A percentile compares a stretch with the other conserved stretches of the same genome.
phyloP scores from a whole-genome alignment of 2,888 invertebrate genomes.

The Aproaerema taeniolella region DNA sequence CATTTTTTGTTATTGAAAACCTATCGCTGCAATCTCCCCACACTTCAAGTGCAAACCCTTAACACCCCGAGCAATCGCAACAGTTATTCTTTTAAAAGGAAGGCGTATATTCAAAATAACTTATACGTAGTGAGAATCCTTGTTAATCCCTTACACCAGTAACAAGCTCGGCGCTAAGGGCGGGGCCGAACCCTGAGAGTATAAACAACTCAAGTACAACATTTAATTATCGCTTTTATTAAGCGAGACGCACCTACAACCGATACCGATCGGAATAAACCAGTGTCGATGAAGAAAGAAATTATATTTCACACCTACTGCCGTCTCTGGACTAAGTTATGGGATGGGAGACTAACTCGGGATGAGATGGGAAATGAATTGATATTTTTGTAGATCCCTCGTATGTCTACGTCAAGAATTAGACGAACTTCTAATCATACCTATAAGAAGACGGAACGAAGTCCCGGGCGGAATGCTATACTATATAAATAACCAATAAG shows the following conservation, averaged over 20 bases:
- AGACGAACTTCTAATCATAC: too few species aligned
- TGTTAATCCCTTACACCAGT: constrained; percentile 54
- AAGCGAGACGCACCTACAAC: constrained; percentile 56
- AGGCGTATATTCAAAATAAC: constrained; percentile 7
- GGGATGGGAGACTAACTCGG: constrained; percentile 4
- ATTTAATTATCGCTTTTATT: constrained; percentile 75
- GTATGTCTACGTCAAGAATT: too few species aligned
- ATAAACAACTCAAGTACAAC: constrained; percentile 73
- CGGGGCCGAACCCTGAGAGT: constrained; percentile 46
- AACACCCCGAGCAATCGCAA: too few species aligned
- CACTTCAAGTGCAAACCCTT: too few species aligned
- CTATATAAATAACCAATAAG: too few species aligned
- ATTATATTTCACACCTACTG: constrained; percentile 64
- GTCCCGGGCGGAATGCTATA: too few species aligned
- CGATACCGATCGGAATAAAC: constrained; percentile 52
- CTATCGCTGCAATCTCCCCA: too few species aligned
- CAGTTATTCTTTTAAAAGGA: constrained; percentile 8
- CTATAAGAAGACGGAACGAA: too few species aligned
- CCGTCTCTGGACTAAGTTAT: constrained; percentile 17
- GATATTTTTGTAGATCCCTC: too few species aligned
- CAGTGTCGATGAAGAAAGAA: constrained; percentile 43
- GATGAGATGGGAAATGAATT: too few species aligned
- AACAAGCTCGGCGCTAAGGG: constrained; percentile 50
- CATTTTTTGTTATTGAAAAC: too few species aligned
- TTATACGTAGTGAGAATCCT: constrained; percentile 3